Evolutionary conservation across 2,113 vertebrate genomes (phyloP).

Genomic region (human (Homo sapiens)): DNA sequence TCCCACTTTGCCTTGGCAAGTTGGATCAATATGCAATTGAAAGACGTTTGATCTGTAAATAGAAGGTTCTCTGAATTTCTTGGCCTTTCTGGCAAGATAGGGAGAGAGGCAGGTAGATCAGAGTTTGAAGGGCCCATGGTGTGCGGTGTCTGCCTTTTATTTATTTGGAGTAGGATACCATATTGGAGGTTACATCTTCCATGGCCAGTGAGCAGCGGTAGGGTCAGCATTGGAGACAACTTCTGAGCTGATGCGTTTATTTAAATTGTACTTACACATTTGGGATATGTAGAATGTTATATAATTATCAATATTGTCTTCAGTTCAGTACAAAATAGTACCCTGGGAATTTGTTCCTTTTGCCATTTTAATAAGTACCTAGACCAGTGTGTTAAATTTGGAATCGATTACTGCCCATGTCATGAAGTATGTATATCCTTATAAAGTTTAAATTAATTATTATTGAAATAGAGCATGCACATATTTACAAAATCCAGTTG

Average conservation of each 20-base stretch:
- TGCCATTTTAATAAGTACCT: neutral
- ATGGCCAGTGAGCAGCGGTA: rapidly evolving
- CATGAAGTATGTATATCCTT: neutral
- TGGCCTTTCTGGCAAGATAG: neutral
- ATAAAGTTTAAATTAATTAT: neutral
- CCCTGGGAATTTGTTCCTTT: neutral
- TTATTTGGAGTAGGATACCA: neutral
- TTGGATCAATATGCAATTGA: neutral
- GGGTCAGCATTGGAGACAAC: neutral
- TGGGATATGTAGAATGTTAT: neutral
- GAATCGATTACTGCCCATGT: neutral
- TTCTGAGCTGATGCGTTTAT: neutral
- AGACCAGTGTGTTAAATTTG: neutral
- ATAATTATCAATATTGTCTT: neutral
- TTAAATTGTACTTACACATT: neutral
- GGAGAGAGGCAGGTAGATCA: neutral
- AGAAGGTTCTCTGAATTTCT: neutral
- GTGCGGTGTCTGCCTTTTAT: neutral
- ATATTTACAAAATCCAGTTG: neutral
- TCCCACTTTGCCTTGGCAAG: neutral
- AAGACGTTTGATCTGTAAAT: neutral
- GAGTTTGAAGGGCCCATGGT: neutral
- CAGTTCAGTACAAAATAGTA: neutral
- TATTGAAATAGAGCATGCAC: neutral
- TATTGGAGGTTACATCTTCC: neutral